Evolutionary conservation across 2,797 vertebrate genomes (phyloP).

Genomic region (Psittacula derbiana): DNA sequence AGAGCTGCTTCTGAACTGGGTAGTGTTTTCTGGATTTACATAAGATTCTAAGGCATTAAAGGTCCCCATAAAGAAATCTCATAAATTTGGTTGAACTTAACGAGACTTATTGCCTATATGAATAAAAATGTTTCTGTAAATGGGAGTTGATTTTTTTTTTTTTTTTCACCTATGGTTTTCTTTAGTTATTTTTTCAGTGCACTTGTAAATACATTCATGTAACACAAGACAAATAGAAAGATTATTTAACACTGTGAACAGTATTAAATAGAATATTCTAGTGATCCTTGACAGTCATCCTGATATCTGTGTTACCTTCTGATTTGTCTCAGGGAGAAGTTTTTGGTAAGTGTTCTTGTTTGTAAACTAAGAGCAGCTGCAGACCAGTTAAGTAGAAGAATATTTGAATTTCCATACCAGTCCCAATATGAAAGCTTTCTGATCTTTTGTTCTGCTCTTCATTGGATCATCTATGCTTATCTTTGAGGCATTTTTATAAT

Average conservation of each 20-base stretch:
- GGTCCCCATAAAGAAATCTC: not conserved
- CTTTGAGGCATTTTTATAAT: not conserved
- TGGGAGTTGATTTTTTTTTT: not conserved
- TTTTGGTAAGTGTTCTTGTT: not conserved
- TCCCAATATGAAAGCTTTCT: not conserved
- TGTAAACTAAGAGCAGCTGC: not conserved
- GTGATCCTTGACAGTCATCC: fast-evolving
- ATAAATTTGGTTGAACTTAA: not conserved
- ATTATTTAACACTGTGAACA: not conserved
- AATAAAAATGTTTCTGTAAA: not conserved
- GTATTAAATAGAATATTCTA: not conserved
- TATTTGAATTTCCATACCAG: not conserved
- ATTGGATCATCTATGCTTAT: not conserved
- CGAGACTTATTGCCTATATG: not conserved
- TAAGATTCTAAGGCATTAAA: not conserved
- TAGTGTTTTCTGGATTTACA: not conserved
- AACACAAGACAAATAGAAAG: not conserved
- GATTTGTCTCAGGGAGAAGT: not conserved
- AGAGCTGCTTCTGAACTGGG: not conserved
- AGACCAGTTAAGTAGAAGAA: not conserved
- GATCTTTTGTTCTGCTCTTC: not conserved
- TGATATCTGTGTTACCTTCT: not conserved
- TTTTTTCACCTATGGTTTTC: not conserved
- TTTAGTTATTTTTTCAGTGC: not conserved
- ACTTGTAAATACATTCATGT: not conserved